A percentile compares a stretch with the other conserved stretches of the same genome.
phyloP scores from a whole-genome alignment of 2,797 vertebrate genomes.

The Tragopan temminckii region DNA sequence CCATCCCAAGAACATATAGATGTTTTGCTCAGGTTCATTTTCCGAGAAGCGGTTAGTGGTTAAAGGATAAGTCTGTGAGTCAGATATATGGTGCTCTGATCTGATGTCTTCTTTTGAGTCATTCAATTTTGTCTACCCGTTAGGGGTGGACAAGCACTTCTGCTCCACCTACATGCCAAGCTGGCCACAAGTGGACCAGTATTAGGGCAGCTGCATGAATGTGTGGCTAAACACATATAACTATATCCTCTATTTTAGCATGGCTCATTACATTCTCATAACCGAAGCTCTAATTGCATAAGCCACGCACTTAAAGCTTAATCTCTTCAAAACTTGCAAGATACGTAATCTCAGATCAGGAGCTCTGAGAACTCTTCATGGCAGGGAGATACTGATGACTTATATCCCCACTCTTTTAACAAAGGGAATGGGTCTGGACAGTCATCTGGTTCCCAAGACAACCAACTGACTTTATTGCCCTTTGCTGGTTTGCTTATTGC shows the following conservation, averaged over 20 bases:
- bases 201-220: background rate
- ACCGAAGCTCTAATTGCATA: background rate
- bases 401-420: background rate
- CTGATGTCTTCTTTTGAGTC: background rate
- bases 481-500: constrained; percentile 56
- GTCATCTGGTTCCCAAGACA: constrained; percentile 49
- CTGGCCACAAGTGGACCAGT: background rate
- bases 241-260: background rate
- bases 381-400: background rate
- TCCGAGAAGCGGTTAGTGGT: constrained; percentile 18
- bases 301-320: background rate
- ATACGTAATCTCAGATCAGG: background rate
- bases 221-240: background rate
- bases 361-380: background rate
- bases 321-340: background rate
- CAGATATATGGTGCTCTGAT: background rate
- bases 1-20: background rate
- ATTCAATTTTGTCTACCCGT: background rate
- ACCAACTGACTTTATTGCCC: constrained; percentile 27
- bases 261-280: background rate
- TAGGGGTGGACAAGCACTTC: background rate
- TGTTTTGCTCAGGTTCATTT: background rate
- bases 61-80: background rate
- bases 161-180: background rate
- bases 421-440: constrained; percentile 39